phyloP scores from a whole-genome alignment of 2,113 vertebrate genomes.

The Scatophagus argus region DNA sequence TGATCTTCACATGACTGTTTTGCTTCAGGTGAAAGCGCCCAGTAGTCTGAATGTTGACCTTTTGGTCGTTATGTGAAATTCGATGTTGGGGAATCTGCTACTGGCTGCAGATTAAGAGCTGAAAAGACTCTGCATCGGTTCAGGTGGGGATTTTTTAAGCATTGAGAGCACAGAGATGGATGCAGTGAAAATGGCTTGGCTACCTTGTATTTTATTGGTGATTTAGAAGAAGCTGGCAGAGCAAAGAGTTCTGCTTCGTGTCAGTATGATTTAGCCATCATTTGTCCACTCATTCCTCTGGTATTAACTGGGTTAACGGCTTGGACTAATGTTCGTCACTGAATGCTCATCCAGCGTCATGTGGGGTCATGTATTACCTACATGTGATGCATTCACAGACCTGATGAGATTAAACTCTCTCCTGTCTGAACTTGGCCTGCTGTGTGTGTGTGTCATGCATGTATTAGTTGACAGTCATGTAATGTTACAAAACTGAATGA shows the following conservation, averaged over 20 bases:
- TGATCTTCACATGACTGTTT: constrained; percentile 11
- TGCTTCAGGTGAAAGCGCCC: not conserved
- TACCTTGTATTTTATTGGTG: not conserved
- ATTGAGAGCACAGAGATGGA: not conserved
- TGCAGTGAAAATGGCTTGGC: not conserved
- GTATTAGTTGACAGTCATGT: constrained; percentile 2
- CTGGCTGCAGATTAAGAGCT: not conserved
- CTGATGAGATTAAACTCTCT: constrained; percentile 50
- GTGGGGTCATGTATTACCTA: constrained; percentile 37
- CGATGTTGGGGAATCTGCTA: not conserved
- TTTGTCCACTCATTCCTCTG: not conserved
- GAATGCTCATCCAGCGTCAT: constrained; percentile 9
- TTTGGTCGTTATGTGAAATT: not conserved
- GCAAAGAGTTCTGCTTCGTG: not conserved
- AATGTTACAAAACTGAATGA: constrained; percentile 24
- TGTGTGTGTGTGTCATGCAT: not conserved
- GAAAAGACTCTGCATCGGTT: not conserved
- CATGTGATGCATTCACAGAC: constrained; percentile 23
- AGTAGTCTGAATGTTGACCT: constrained; percentile 35
- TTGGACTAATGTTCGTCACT: constrained; percentile 17
- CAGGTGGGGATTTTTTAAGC: not conserved
- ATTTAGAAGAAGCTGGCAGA: not conserved
- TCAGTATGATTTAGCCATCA: not conserved
- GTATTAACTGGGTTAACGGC: constrained; percentile 19
- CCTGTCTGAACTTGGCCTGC: constrained; percentile 28